These are phyloP conservation scores for Sarcoramphus papa DNA, from an alignment of 2,797 vertebrate genomes.

Conservation along the genomic window DNA sequence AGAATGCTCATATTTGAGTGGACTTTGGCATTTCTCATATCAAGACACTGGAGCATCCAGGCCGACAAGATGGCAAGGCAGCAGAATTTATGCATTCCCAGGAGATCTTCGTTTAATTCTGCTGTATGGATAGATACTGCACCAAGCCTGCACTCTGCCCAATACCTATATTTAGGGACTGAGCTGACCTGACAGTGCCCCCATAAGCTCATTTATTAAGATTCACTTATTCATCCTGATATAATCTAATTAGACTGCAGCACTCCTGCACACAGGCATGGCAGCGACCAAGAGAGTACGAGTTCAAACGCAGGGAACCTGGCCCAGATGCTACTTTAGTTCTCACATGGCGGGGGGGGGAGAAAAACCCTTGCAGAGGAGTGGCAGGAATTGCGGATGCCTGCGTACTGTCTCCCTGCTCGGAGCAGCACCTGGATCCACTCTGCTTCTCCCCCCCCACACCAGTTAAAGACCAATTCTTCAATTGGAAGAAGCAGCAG, in stretches of 20 bases:
- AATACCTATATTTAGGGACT: constrained; percentile 17
- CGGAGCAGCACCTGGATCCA: background rate
- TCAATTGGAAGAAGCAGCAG: background rate
- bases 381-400: background rate
- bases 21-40: background rate
- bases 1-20: background rate
- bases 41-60: background rate
- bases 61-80: background rate
- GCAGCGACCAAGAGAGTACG: background rate
- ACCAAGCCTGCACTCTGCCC: background rate
- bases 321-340: background rate
- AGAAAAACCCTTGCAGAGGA: background rate
- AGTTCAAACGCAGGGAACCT: background rate
- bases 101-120: background rate
- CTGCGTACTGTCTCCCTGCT: background rate
- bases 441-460: background rate
- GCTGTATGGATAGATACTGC: background rate
- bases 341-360: fast-evolving
- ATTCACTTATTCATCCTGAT: constrained; percentile 54
- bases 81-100: background rate
- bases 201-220: constrained; percentile 49
- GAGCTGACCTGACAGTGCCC: background rate
- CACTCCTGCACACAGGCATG: background rate
- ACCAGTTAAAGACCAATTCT: background rate
- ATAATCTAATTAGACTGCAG: constrained; percentile 55